Evolutionary conservation across 1,140 invertebrate species (phyloP).

Genomic region (Archivesica marissinica): DNA sequence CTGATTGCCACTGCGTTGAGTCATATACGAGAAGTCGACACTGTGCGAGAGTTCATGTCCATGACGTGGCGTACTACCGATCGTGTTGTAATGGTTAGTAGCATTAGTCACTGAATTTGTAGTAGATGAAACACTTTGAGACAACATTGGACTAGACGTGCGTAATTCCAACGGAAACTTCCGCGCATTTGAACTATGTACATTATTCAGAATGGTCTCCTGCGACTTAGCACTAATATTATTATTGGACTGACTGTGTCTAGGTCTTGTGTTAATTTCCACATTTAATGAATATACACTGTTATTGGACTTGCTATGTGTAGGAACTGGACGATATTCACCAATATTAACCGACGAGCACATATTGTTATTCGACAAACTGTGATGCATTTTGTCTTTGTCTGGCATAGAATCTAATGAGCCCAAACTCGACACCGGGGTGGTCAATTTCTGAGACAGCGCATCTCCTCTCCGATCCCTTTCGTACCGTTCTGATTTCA

Average conservation of each 20-base stretch:
- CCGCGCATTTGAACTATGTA: slow-evolving; percentile 47
- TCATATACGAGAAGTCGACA: slow-evolving; percentile 75
- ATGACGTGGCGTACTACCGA: slow-evolving; percentile 68
- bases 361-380: slow-evolving; percentile 59
- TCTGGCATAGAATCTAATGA: slow-evolving; percentile 72
- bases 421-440: slow-evolving; percentile 77
- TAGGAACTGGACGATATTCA: neutral
- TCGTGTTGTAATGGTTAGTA: slow-evolving; percentile 61
- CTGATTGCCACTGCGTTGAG: slow-evolving; percentile 66
- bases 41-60: slow-evolving; percentile 76
- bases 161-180: slow-evolving; percentile 66
- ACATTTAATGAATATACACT: slow-evolving; percentile 56
- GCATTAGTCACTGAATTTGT: slow-evolving; percentile 51
- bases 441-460: slow-evolving; percentile 75
- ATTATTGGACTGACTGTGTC: slow-evolving; percentile 44
- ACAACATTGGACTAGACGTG: slow-evolving; percentile 64
- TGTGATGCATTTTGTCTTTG: slow-evolving; percentile 49
- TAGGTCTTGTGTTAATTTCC: slow-evolving; percentile 22
- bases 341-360: neutral
- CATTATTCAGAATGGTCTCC: slow-evolving; percentile 4
- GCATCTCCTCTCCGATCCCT: slow-evolving; percentile 65
- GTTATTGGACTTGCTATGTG: slow-evolving; percentile 51
- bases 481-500: slow-evolving; percentile 59
- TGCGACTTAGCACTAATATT: slow-evolving; percentile 51
- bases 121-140: slow-evolving; percentile 60